Evolutionary conservation across 2,113 vertebrate species (phyloP).

Genomic region (Syrrhaptes paradoxus): DNA sequence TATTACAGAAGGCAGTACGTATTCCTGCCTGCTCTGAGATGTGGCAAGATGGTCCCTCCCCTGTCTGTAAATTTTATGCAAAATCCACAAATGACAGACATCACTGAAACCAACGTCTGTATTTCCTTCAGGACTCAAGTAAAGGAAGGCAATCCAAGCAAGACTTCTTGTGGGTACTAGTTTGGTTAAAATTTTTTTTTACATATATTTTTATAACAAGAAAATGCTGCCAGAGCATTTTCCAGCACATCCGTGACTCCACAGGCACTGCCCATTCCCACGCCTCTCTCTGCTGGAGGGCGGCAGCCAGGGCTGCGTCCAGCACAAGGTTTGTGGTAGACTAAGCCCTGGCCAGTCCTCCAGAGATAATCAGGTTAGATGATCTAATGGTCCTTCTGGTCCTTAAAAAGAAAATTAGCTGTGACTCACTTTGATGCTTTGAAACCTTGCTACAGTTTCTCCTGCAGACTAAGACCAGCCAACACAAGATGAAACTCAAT

Average conservation of each 20-base stretch:
- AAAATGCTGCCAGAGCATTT: neutral
- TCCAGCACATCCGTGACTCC: neutral
- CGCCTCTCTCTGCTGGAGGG: neutral
- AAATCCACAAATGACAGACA: neutral
- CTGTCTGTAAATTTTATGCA: neutral
- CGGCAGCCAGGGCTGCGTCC: neutral
- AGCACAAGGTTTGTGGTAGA: neutral
- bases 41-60: neutral
- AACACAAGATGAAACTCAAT: slow-evolving; percentile 10
- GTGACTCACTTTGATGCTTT: slow-evolving; percentile 28
- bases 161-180: neutral
- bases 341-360: neutral
- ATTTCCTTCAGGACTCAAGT: neutral
- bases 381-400: slow-evolving; percentile 26
- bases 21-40: neutral
- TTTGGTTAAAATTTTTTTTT: neutral
- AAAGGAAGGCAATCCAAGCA: neutral
- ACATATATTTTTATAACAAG: neutral
- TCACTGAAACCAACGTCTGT: neutral
- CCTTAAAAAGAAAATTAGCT: slow-evolving; percentile 20
- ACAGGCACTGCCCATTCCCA: neutral
- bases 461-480: neutral
- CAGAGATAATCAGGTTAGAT: slow-evolving; percentile 27
- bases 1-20: rapidly evolving
- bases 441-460: slow-evolving; percentile 2